A percentile compares a stretch with the other conserved stretches of the same genome.
These are phyloP conservation scores for Cyclopterus lumpus DNA, from an alignment of 2,797 vertebrate genomes.

Conservation along the genomic window DNA sequence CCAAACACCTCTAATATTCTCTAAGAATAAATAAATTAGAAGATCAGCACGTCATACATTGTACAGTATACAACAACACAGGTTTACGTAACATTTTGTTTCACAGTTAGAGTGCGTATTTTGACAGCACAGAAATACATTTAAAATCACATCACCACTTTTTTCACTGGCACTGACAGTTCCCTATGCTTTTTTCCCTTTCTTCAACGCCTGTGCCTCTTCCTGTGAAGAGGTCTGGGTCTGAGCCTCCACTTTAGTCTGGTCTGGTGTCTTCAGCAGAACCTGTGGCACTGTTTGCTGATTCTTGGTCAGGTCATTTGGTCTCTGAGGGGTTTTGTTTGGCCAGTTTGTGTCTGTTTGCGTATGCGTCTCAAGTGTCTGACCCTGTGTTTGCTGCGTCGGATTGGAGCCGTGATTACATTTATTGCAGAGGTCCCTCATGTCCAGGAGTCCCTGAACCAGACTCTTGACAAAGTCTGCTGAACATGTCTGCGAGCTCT, in stretches of 20 bases:
- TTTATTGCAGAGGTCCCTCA: conserved; percentile 87
- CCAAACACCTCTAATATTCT: conserved; percentile 22
- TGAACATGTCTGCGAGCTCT: conserved; percentile 89
- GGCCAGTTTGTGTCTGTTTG: conserved; percentile 64
- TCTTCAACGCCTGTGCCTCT: conserved; percentile 34
- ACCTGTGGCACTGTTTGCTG: conserved; percentile 53
- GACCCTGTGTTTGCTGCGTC: conserved; percentile 23
- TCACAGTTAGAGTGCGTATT: conserved; percentile 41
- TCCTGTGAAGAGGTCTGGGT: conserved; percentile 53
- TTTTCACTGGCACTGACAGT: conserved; percentile 4
- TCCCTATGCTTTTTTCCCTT: conserved; percentile 40
- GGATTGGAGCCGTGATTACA: conserved; percentile 39
- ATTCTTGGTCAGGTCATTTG: conserved; percentile 21
- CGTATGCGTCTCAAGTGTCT: conserved; percentile 46
- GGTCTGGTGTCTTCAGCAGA: conserved; percentile 52
- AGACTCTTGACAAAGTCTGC: conserved; percentile 85
- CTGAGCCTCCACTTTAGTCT: conserved; percentile 49
- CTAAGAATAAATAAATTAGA: conserved; percentile 27
- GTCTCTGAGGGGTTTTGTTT: conserved; percentile 42
- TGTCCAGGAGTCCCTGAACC: conserved; percentile 86
- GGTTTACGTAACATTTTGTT: conserved; percentile 22
- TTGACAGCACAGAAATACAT: conserved; percentile 32
- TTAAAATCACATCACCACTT: conserved; percentile 12
- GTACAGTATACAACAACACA: conserved; percentile 36
- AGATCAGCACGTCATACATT: conserved; percentile 34